Evolutionary conservation across 2,797 vertebrate species (phyloP), one percentile per base, ranked within the genome.

Genomic region (Acanthurus lineatus): DNA sequence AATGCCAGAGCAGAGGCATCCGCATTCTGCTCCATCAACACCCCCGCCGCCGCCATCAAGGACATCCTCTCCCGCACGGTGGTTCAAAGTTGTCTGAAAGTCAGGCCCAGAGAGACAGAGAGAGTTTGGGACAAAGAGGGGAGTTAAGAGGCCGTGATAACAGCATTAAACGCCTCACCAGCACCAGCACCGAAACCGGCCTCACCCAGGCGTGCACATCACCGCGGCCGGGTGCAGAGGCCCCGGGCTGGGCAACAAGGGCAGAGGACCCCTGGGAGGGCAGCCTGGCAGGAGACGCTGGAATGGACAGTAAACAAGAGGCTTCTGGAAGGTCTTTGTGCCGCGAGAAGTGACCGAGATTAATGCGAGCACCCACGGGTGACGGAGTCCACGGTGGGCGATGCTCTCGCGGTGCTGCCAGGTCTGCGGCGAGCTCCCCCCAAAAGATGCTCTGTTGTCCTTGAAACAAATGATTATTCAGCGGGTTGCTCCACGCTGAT

Each of bases 21-120:
- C 6, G 67, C 40, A 59, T 28, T 66, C 62, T 48, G 72, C 65
- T 63, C 77, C 58, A 25, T 57, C 56, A 52, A 65, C 73, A 73
- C 28, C 57, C 70, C 52, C 57, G 12, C 5, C 61, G 2, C 61
- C 1, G 32, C n/a, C 48, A 25, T 54, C 83, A 82, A 87, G 85
- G 81, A 73, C 73, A 2, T 6, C 16, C 9, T 5, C 32, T 56
- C 69, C 63, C 45, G 6, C 16, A 17, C 80, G 2, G 59, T 1
- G 56, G 38, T 40, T 76, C 53, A 83, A 90, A 83, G 86, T 79
- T 81, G 74, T 87, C 68, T 86, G 73, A 86, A 89, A 88, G 90
- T 83, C 86, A 73, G 2, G 14, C 25, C 45, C 40, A 25, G 22
- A 57, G 52, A 70, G 20, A 51, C 51, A 17, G 22, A 32, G 20